Percentiles rank a stretch among this genome's conserved stretches.
phyloP scores from a whole-genome alignment of 1,140 invertebrate species.

The Hypothenemus hampei region DNA sequence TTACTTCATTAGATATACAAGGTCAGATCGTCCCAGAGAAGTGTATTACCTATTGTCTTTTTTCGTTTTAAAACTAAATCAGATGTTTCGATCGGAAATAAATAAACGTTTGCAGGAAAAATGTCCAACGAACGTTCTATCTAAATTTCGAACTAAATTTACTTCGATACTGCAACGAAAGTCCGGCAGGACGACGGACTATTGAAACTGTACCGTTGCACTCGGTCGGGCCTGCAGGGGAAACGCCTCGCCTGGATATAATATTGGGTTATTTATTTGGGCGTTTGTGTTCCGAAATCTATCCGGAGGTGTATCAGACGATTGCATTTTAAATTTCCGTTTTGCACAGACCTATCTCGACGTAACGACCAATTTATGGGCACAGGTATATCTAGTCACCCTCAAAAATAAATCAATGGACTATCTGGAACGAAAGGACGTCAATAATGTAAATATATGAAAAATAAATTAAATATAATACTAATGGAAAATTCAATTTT shows the following conservation, averaged over 20 bases:
- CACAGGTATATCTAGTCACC: no score
- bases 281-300: conserved; percentile 7
- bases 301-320: conserved; percentile 14
- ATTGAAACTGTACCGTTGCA: not conserved
- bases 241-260: not conserved
- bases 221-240: not conserved
- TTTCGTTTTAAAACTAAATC: no score
- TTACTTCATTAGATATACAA: no score
- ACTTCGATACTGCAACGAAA: conserved; percentile 1
- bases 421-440: no score
- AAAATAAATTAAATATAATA: no score
- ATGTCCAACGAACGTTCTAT: conserved; percentile 5
- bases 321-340: conserved; percentile 12
- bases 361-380: not conserved
- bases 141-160: conserved; percentile 11
- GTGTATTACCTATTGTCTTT: no score
- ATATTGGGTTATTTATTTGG: conserved; percentile 18
- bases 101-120: no score
- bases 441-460: no score
- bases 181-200: not conserved
- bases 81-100: no score
- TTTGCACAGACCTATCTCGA: not conserved
- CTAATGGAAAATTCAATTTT: no score
- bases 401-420: no score
- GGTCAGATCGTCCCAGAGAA: no score